Conservation (phyloP, 1,140 invertebrate species). For the Neuroterus valhalla region DNA sequence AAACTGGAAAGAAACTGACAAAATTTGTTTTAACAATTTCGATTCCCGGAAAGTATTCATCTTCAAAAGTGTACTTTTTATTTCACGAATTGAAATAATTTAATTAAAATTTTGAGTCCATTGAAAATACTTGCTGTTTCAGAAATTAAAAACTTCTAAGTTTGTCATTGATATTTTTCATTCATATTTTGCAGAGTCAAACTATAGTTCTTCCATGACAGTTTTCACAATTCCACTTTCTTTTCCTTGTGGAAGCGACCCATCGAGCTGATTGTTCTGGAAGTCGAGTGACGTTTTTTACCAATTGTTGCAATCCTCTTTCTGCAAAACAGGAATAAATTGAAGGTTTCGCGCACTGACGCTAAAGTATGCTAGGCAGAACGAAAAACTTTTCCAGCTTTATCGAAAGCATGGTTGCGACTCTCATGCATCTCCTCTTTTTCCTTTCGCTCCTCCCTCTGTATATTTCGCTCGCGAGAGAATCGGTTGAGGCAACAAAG, state of each 20-base stretch:
- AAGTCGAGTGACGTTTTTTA: neutral
- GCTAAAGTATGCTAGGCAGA: conserved; percentile 13
- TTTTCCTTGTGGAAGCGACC: neutral
- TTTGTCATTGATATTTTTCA: no score
- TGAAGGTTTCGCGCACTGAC: conserved; percentile 18
- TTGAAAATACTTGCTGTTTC: no score
- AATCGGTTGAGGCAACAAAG: conserved; percentile 24
- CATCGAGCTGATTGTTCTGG: neutral
- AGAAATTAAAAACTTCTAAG: no score
- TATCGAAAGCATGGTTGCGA: conserved; percentile 1
- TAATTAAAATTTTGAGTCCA: no score
- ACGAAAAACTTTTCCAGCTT: conserved; percentile 23
- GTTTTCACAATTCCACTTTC: conserved; percentile 8
- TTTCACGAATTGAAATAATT: no score
- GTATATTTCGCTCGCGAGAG: conserved; percentile 11
- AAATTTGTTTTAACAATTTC: no score
- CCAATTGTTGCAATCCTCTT: conserved; percentile 16
- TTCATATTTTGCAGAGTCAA: no score
- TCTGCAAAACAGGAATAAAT: neutral
- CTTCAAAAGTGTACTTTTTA: no score
- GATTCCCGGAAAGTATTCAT: no score
- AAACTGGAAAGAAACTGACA: neutral
- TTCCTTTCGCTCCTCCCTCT: conserved; percentile 19
- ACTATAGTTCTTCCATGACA: neutral
- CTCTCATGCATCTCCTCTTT: conserved; percentile 10